Evolutionary conservation across 2,888 invertebrate genomes (phyloP), one percentile per base, ranked within the genome.

Genomic region (Lasioglossum villosulum): DNA sequence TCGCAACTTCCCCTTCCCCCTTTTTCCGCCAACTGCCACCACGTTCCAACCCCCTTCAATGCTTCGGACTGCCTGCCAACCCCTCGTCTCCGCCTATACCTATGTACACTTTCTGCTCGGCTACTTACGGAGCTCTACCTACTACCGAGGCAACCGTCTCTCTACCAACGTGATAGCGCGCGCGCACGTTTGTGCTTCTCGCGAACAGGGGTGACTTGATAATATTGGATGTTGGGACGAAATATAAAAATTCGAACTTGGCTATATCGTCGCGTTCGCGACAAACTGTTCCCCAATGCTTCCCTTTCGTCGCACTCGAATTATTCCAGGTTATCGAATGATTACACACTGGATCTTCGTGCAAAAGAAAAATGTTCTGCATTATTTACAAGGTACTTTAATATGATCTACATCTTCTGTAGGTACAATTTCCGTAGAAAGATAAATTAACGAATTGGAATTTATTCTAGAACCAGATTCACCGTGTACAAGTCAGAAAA

Each of bases 1-100:
- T 95, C 94, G 95, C 95, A 93, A 91, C 92, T 92, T 90, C 92
- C 93, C 93, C 92, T 87, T 92, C 91, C 92, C 91, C 91, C 84
- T 84, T 84, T 86, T 91, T 92, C 92, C 92, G 91, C 91, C 89
- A 90, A 94, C 93, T 90, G 92, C 92, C 90, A 90, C 88, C 89
- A 87, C 90, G 88, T 89, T 92, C 92, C 93, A 93, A 92, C 92
- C 92, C 92, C 91, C 92, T 91, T 90, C 88, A 87, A 92, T 88
- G 90, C 90, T 91, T 91, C 87, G 88, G 91, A 91, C 92, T 93
- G 92, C 90, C 93, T 92, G 92, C 91, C 92, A 91, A 90, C 93
- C 92, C 93, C 92, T 87, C 91, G 93, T 94, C 92, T 91, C 93
- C 93, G 93, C 94, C 94, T 90, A 90, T 90, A 84, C 82, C 84